phyloP scores from a whole-genome alignment of 2,113 vertebrate species.

The Brachyhypopomus gauderio region DNA sequence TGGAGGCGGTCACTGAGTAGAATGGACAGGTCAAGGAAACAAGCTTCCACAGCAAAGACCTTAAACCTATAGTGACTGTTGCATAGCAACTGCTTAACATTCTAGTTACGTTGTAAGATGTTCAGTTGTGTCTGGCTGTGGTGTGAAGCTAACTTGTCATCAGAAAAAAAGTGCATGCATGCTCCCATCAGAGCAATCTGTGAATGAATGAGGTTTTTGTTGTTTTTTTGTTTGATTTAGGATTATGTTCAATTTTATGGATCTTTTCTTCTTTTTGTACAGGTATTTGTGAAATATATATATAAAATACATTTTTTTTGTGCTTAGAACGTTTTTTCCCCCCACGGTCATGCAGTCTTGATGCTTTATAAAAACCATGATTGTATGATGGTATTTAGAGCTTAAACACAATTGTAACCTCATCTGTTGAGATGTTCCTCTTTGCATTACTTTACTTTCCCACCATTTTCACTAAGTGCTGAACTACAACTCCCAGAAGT shows the following conservation, averaged over 20 bases:
- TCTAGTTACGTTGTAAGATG: conserved; percentile 72
- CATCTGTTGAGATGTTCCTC: conserved; percentile 47
- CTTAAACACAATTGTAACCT: conserved; percentile 71
- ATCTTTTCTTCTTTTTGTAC: conserved; percentile 67
- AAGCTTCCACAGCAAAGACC: conserved; percentile 35
- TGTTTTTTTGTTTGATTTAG: conserved; percentile 56
- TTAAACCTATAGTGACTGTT: conserved; percentile 65
- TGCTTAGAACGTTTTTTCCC: conserved; percentile 45
- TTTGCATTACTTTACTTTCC: conserved; percentile 47
- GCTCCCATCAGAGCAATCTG: conserved; percentile 72
- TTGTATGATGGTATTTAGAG: conserved; percentile 68
- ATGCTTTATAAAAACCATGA: conserved; percentile 63
- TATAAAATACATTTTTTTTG: conserved; percentile 49
- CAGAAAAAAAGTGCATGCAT: conserved; percentile 73
- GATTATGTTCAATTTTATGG: conserved; percentile 59
- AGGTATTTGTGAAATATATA: conserved; percentile 68
- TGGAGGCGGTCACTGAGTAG: conserved; percentile 1
- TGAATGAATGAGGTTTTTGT: conserved; percentile 72
- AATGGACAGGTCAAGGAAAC: not conserved
- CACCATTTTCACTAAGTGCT: conserved; percentile 40
- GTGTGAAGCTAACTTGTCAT: conserved; percentile 73
- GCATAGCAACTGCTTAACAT: conserved; percentile 68
- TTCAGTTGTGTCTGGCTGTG: conserved; percentile 73
- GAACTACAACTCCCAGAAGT: conserved; percentile 30
- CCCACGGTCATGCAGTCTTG: conserved; percentile 63